Evolutionary conservation across 1,140 invertebrate genomes (phyloP).

Genomic region (Elysia chlorotica): DNA sequence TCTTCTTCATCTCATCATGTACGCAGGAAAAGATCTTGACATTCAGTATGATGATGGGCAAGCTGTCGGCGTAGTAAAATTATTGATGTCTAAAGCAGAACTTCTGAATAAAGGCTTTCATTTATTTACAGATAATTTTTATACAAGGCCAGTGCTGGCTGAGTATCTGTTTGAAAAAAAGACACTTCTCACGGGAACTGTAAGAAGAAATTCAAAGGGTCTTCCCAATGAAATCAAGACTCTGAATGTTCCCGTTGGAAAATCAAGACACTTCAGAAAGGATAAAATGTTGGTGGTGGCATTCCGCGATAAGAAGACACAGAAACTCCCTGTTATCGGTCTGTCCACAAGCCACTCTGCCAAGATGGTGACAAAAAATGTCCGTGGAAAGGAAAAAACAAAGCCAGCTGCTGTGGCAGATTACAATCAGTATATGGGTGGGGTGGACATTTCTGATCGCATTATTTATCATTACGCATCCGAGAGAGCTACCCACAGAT

Average conservation of each 20-base stretch:
- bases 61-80: conserved; percentile 17
- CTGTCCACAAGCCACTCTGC: conserved; percentile 14
- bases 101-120: conserved; percentile 27
- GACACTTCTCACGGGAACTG: conserved; percentile 23
- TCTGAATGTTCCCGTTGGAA: background rate
- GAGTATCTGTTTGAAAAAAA: background rate
- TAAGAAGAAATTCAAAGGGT: conserved; percentile 4
- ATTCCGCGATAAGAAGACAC: conserved; percentile 9
- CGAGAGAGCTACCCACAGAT: conserved; percentile 6
- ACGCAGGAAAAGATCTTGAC: conserved; percentile 24
- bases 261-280: background rate
- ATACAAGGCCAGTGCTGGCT: conserved; percentile 19
- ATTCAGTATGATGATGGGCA: background rate
- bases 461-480: conserved; percentile 12
- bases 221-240: background rate
- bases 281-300: background rate
- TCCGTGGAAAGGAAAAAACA: background rate
- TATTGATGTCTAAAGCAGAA: background rate
- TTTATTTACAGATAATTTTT: conserved; percentile 28
- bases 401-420: conserved; percentile 11
- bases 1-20: background rate
- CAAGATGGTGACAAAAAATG: background rate
- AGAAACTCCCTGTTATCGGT: conserved; percentile 5
- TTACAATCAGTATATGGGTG: conserved; percentile 22
- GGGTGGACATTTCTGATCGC: conserved; percentile 14